Base-by-base conservation (phyloP, 2,797 vertebrate species). In the Gambelia wislizenii region DNA sequence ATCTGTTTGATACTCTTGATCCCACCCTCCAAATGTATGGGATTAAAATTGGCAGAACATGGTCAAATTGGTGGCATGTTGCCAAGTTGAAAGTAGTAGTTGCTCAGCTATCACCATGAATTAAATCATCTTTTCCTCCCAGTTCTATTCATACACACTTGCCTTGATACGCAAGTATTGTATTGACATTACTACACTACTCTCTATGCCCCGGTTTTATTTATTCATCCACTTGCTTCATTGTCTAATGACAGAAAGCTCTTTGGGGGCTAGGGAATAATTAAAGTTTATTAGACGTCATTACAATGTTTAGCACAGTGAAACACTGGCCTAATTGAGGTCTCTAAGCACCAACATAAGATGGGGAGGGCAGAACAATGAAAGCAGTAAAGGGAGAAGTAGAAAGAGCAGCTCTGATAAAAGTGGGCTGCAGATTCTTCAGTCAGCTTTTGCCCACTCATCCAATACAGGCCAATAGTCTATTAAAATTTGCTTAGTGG, bases 281-380 rank as follows among this genome's bases (percentile, higher is more conserved):
- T 89, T 89, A 86, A 67, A 44, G 44, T 83, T 89, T 89, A 89
- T 89, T 85, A 86, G 47, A 14, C 30, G 70, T 86, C 70, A 56
- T 89, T 86, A 89, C n/a, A 83, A 83, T 36, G 78, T 70, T 86
- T 69, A 89, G 88, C 54, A 75, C 44, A 30, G 56, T 82, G 22
- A 89, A 86, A 70, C 27, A 7, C 47, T 56, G 47, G 72, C 59
- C 78, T 86, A 83, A 89, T 56, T 83, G 78, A 54, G 20, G 36
- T 77, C 70, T 67, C 70, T 10, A 67, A 67, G 70, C 59, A 54
- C 42, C 39, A 59, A 30, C 56, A 82, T 86, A 76, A 67, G 76
- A 89, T 42, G 27, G 20, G 54, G 83, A 76, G 70, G 69, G 20
- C 78, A 52, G 83, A 47, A 72, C 33, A n/a, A 56, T 72, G 39